phyloP scores from a whole-genome alignment of 37 sponge, comb jelly and placozoan genomes.

The Ephydatia muelleri region DNA sequence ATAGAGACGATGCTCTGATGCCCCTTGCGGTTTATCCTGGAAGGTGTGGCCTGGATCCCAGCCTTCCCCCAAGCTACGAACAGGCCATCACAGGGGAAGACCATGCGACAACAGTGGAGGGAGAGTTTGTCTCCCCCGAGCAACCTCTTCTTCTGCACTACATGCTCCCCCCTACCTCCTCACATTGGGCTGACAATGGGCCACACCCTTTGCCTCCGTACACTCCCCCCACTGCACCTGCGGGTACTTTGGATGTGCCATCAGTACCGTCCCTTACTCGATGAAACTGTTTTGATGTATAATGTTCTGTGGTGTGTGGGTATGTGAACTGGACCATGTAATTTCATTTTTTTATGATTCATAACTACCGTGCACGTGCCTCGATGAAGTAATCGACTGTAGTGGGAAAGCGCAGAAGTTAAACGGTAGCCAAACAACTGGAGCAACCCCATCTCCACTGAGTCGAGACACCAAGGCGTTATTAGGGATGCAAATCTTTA shows the following conservation, averaged over 20 bases:
- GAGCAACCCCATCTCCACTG: no score
- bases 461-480: no score
- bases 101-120: slow-evolving; percentile 38
- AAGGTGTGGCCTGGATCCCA: slow-evolving; percentile 35
- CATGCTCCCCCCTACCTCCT: background rate
- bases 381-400: no score
- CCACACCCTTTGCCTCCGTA: slow-evolving; percentile 29
- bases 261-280: background rate
- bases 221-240: background rate
- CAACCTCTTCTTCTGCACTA: background rate
- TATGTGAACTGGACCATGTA: background rate
- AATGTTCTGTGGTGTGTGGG: no score
- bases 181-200: background rate
- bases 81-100: slow-evolving; percentile 54
- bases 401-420: no score
- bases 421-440: no score
- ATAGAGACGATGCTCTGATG: background rate
- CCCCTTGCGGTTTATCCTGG: background rate
- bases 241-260: background rate
- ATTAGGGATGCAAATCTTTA: slow-evolving; percentile 70
- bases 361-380: background rate
- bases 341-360: background rate
- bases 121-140: background rate
- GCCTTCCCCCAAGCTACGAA: slow-evolving; percentile 60
- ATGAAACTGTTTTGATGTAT: background rate